Percentiles rank a stretch among this genome's conserved stretches.
Conservation (phyloP, 2,113 vertebrate species). For the Syngnathus typhle region DNA sequence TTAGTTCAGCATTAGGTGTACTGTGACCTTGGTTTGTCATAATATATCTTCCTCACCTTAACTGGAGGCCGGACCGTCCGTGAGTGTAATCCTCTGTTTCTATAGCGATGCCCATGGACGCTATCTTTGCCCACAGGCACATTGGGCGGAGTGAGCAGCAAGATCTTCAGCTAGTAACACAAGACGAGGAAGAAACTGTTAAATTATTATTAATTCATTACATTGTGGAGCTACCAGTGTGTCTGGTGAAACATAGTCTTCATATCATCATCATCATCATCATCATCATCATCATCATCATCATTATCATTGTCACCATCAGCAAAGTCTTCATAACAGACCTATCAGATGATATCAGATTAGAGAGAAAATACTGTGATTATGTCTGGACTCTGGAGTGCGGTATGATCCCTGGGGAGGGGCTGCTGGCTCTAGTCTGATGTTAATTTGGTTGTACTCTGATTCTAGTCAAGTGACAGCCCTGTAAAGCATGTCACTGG, state of each 20-base stretch:
- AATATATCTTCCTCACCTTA: slow-evolving; percentile 74
- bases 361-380: slow-evolving; percentile 42
- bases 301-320: background rate
- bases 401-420: no score
- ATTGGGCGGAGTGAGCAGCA: slow-evolving; percentile 86
- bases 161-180: slow-evolving; percentile 79
- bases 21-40: background rate
- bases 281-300: background rate
- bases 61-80: slow-evolving; percentile 71
- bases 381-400: no score
- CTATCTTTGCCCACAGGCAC: slow-evolving; percentile 74
- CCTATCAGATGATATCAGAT: slow-evolving; percentile 56
- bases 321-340: slow-evolving; percentile 29
- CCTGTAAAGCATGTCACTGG: background rate
- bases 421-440: background rate
- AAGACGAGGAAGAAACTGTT: background rate
- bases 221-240: background rate
- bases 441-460: background rate
- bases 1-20: background rate
- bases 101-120: slow-evolving; percentile 64
- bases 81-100: slow-evolving; percentile 72
- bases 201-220: background rate
- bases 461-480: background rate
- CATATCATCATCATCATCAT: background rate
- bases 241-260: background rate